Evolutionary conservation across 2,888 invertebrate genomes (phyloP).

Genomic region (Hydrotaea diabolus): DNA sequence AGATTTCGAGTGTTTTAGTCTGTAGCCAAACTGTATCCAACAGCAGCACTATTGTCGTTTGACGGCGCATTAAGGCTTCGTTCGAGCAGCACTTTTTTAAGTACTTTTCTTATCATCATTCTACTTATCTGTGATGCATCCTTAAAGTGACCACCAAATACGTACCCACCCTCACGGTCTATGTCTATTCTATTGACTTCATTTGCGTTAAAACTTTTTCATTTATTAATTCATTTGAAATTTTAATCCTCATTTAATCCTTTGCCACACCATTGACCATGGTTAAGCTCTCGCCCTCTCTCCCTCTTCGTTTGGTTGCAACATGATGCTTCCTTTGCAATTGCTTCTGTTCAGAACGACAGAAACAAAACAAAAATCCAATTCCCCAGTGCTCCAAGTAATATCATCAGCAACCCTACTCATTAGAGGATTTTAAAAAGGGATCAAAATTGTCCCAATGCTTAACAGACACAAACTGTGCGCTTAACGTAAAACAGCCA

Average conservation of each 20-base stretch:
- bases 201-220: not conserved
- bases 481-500: conserved; percentile 3
- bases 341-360: not conserved
- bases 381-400: conserved; percentile 45
- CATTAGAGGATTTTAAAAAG: conserved; percentile 77
- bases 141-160: too few species aligned
- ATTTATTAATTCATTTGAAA: conserved; percentile 35
- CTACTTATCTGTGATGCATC: too few species aligned
- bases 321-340: conserved; percentile 18
- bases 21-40: too few species aligned
- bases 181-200: not conserved
- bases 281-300: not conserved
- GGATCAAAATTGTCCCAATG: conserved; percentile 69
- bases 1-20: too few species aligned
- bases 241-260: conserved; percentile 41
- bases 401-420: conserved; percentile 75
- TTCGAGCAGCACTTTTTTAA: too few species aligned
- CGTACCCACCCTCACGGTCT: too few species aligned
- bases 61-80: too few species aligned
- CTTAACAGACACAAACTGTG: conserved; percentile 23
- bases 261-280: conserved; percentile 31
- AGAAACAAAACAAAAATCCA: not conserved
- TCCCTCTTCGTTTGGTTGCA: not conserved
- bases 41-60: too few species aligned
- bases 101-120: too few species aligned